These are phyloP conservation scores for Virgularia gustaviana DNA, from an alignment of 92 coral and sea anemone genomes.

Conservation along the genomic window DNA sequence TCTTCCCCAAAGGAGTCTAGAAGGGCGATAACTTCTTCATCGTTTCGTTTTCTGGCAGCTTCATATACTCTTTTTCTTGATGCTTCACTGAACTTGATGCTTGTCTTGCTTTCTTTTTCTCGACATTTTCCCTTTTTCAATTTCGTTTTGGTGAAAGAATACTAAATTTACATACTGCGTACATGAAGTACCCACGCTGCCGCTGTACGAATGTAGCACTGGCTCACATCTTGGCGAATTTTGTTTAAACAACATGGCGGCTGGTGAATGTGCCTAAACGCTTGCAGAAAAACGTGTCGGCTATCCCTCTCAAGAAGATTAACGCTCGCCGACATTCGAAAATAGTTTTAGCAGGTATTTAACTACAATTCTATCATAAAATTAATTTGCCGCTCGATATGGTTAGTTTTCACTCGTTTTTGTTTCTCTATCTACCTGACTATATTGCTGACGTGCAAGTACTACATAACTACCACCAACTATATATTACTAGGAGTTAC, in stretches of 20 bases:
- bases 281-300: conserved; percentile 10
- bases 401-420: conserved; percentile 25
- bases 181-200: no score
- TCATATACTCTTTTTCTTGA: background rate
- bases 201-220: no score
- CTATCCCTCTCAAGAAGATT: conserved; percentile 20
- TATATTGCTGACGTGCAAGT: no score
- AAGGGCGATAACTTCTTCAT: conserved; percentile 3
- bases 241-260: background rate
- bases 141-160: no score
- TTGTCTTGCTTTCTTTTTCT: no score
- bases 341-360: background rate
- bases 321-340: conserved; percentile 15
- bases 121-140: no score
- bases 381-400: conserved; percentile 8
- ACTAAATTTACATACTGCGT: no score
- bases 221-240: no score
- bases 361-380: conserved; percentile 21
- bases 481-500: no score
- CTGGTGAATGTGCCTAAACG: background rate
- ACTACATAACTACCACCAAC: no score
- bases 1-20: conserved; percentile 7
- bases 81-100: no score
- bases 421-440: conserved; percentile 17
- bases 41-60: conserved; percentile 3